Conservation (phyloP, 2,113 vertebrate species). For the Carollia perspicillata region DNA sequence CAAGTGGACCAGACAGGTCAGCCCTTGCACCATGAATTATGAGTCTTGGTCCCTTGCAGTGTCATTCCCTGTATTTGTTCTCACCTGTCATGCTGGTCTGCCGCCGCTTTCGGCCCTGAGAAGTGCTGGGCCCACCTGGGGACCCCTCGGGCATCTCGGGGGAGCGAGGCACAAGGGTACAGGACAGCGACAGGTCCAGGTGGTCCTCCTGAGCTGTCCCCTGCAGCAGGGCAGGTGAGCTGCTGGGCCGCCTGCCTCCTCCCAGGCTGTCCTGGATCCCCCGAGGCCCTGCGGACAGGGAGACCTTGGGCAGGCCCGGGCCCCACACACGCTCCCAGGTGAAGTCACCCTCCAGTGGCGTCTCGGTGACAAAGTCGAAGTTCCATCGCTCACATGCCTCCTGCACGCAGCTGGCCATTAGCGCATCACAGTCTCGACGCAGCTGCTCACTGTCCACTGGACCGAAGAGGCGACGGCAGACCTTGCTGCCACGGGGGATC, state of each 20-base stretch:
- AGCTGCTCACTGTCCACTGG: constrained; percentile 88
- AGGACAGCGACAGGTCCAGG: constrained; percentile 51
- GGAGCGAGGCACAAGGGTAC: constrained; percentile 18
- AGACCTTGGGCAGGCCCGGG: constrained; percentile 78
- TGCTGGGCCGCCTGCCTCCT: constrained; percentile 76
- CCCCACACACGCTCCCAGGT: constrained; percentile 87
- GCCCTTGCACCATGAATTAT: background rate
- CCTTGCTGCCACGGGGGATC: constrained; percentile 72
- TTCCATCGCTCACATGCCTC: constrained; percentile 89
- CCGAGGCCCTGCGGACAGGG: constrained; percentile 66
- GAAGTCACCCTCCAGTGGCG: constrained; percentile 86
- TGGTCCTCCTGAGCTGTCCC: constrained; percentile 68
- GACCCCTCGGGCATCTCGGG: constrained; percentile 47
- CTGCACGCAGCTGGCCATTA: constrained; percentile 82
- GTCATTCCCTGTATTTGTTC: background rate
- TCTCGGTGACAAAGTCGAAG: constrained; percentile 89
- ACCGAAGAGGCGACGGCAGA: constrained; percentile 90
- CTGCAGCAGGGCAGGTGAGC: constrained; percentile 51
- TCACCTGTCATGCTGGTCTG: constrained; percentile 93
- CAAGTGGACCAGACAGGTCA: background rate
- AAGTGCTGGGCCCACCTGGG: constrained; percentile 10
- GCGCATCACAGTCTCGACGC: constrained; percentile 77
- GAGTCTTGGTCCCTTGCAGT: background rate
- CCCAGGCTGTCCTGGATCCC: background rate
- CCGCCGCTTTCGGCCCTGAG: constrained; percentile 83